Conservation (phyloP, 2,888 invertebrate species). For the Hecatera dysodea region DNA sequence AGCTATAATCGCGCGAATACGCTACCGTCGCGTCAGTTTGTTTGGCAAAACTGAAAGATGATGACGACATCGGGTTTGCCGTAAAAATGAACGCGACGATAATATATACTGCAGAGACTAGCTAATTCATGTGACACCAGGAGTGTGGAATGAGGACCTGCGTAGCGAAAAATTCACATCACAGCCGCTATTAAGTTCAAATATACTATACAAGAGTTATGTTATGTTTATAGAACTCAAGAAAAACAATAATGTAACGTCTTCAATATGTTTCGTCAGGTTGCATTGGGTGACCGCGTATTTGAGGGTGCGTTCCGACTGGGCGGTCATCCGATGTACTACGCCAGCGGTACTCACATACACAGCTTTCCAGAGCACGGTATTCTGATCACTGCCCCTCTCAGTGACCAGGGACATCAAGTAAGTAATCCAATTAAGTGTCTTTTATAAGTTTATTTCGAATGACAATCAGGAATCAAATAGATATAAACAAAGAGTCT, state of each 20-base stretch:
- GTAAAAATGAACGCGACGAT: too few species aligned
- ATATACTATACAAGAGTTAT: too few species aligned
- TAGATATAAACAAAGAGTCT: too few species aligned
- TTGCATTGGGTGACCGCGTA: slow-evolving; percentile 96
- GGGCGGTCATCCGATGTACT: slow-evolving; percentile 97
- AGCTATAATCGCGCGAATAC: too few species aligned
- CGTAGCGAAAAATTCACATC: too few species aligned
- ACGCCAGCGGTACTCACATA: slow-evolving; percentile 97
- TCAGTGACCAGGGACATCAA: slow-evolving; percentile 96
- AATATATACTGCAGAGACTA: neutral
- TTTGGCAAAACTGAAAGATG: too few species aligned
- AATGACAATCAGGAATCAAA: neutral
- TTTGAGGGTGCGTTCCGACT: slow-evolving; percentile 96
- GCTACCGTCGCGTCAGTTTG: too few species aligned
- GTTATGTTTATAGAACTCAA: neutral
- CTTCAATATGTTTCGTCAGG: slow-evolving; percentile 81
- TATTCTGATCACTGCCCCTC: slow-evolving; percentile 93
- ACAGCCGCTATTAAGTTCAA: too few species aligned
- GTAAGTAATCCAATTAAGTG: slow-evolving; percentile 76
- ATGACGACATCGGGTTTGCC: too few species aligned
- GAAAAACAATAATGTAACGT: neutral
- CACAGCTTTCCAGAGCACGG: slow-evolving; percentile 95
- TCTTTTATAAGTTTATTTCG: neutral
- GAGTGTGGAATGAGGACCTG: neutral
- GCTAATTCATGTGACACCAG: neutral